Percentiles rank a stretch among this genome's conserved stretches.
Conservation (phyloP, 2,797 vertebrate genomes). For the Pristis pectinata region DNA sequence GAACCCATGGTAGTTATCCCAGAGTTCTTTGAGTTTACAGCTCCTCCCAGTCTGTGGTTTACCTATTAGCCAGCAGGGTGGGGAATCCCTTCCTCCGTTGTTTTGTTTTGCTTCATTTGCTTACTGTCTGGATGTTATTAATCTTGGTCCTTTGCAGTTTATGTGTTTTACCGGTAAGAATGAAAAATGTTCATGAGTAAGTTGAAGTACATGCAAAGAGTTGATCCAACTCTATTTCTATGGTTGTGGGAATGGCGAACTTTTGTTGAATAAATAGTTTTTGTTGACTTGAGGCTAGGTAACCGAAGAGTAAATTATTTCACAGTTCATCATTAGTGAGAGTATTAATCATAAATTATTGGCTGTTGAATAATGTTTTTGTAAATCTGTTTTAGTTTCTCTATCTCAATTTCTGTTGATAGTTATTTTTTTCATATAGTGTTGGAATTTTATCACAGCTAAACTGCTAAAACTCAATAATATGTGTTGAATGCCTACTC, state of each 20-base stretch:
- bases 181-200: not conserved
- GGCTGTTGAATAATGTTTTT: not conserved
- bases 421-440: not conserved
- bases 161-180: not conserved
- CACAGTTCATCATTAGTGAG: not conserved
- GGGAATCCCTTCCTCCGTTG: not conserved
- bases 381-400: not conserved
- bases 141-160: not conserved
- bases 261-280: not conserved
- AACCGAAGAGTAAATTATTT: not conserved
- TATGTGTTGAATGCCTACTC: not conserved
- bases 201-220: not conserved
- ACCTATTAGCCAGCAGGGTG: not conserved
- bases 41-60: slow-evolving; percentile 8
- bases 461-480: not conserved
- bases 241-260: not conserved
- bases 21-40: slow-evolving; percentile 7
- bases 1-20: slow-evolving; percentile 23
- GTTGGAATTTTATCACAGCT: not conserved
- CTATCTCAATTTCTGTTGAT: not conserved
- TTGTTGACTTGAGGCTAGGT: not conserved
- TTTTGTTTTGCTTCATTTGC: not conserved
- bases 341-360: not conserved
- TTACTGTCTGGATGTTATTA: not conserved
- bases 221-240: not conserved